phyloP scores from a whole-genome alignment of 2,888 invertebrate genomes.

The Drosophila subquinaria region DNA sequence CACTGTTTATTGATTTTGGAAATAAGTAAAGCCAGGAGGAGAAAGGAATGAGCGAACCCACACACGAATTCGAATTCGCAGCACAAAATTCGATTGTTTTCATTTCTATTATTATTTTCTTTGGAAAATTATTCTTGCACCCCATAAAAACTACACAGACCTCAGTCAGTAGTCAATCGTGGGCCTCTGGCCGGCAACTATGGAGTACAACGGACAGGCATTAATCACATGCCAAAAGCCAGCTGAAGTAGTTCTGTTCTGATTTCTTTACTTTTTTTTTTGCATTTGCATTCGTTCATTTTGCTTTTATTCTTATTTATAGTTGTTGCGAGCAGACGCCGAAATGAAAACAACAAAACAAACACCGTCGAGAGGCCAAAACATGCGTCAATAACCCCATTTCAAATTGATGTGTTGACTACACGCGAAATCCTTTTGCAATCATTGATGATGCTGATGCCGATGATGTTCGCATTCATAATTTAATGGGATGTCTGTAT shows the following conservation, averaged over 20 bases:
- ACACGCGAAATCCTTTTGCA: slow-evolving; percentile 55
- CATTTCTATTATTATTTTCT: slow-evolving; percentile 78
- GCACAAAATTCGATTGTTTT: slow-evolving; percentile 62
- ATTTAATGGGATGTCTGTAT: slow-evolving; percentile 39
- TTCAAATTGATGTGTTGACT: slow-evolving; percentile 54
- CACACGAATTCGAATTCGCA: slow-evolving; percentile 51
- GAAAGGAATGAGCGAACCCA: slow-evolving; percentile 30
- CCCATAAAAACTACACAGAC: slow-evolving; percentile 66
- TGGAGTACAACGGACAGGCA: slow-evolving; percentile 71
- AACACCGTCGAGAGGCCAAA: slow-evolving; percentile 58
- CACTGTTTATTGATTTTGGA: slow-evolving; percentile 74
- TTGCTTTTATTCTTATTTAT: slow-evolving; percentile 62
- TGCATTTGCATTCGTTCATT: slow-evolving; percentile 4
- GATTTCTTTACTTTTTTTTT: slow-evolving; percentile 31
- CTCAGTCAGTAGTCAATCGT: neutral
- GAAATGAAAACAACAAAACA: slow-evolving; percentile 51
- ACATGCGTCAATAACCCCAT: slow-evolving; percentile 81
- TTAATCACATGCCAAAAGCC: slow-evolving; percentile 67
- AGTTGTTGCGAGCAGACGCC: slow-evolving; percentile 51
- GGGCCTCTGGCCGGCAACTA: neutral
- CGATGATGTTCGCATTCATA: slow-evolving; percentile 48
- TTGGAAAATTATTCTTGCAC: slow-evolving; percentile 75
- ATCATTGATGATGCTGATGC: slow-evolving; percentile 23
- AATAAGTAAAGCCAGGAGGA: slow-evolving; percentile 54
- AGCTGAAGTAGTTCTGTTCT: slow-evolving; percentile 66